Conservation (phyloP, 2,888 invertebrate genomes). For the Chromoteleia sp. region DNA sequence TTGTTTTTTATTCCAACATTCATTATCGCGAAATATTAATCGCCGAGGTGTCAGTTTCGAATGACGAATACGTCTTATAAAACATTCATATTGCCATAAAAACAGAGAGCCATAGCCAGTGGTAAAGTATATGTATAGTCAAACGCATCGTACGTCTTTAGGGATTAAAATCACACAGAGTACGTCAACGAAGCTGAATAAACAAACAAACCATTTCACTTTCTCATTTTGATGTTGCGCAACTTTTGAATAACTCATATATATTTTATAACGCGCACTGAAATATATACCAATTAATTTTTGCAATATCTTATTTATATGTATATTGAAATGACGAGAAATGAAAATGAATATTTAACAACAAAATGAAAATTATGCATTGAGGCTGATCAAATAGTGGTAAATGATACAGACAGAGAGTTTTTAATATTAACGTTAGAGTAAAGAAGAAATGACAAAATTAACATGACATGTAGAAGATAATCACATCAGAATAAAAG, state of each 20-base stretch:
- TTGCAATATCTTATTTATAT: slow-evolving; percentile 3
- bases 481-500: too few species aligned
- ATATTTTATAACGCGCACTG: slow-evolving; percentile 6
- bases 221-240: slow-evolving; percentile 16
- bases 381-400: too few species aligned
- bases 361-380: too few species aligned
- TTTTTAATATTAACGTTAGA: too few species aligned
- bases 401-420: too few species aligned
- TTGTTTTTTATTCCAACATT: slow-evolving; percentile 12
- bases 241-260: slow-evolving; percentile 11
- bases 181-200: slow-evolving; percentile 35
- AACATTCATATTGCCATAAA: slow-evolving; percentile 45
- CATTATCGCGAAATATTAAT: slow-evolving; percentile 22
- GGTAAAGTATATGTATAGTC: slow-evolving; percentile 34
- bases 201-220: slow-evolving; percentile 36
- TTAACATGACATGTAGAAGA: too few species aligned
- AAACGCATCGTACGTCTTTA: slow-evolving; percentile 17
- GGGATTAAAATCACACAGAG: slow-evolving; percentile 41
- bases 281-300: slow-evolving; percentile 7
- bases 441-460: too few species aligned
- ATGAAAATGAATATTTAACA: too few species aligned
- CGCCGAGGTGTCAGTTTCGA: slow-evolving; percentile 21
- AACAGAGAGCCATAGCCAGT: slow-evolving; percentile 11
- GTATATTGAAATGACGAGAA: slow-evolving; percentile 13
- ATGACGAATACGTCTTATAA: slow-evolving; percentile 27